Evolutionary conservation across 2,797 vertebrate genomes (phyloP), one percentile per base, ranked within the genome.

Genomic region (Sebastes cheni): DNA sequence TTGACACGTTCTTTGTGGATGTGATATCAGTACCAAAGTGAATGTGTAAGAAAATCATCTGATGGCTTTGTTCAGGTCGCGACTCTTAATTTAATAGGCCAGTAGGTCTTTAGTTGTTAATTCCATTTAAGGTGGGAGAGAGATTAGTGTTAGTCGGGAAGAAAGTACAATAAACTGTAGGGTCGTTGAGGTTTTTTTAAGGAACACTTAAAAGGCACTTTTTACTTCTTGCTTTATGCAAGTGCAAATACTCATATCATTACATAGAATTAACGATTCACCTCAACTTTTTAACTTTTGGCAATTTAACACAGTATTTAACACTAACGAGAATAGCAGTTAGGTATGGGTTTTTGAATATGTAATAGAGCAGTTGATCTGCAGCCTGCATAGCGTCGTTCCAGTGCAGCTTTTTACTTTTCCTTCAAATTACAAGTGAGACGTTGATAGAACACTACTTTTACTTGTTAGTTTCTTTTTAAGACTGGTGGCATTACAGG

Each of bases 401-500:
- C 72, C 75, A 85, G 86, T 81, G 87, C 88, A 90, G 89, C 88
- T 90, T 92, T 65, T 89, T 85, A 73, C 6, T 42, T 67, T 64
- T 61, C 80, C 84, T 90, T 89, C 85, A 80, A 66, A 79, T 79
- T 85, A 76, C 76, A 88, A 91, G 82, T 80, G 58, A 83, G 82
- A 83, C 67, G 78, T 90, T 86, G 74, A 87, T 93, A 90, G 79
- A 77, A 93, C 80, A 91, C 81, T 86, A 84, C 78, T 82, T 91
- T 84, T 83, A 80, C 66, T 60, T 79, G 54, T 86, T 91, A 91
- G 84, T 88, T 93, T 93, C 85, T 91, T 88, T 79, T 79, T 81
- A 92, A 91, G 90, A 88, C 86, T 77, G 84, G 78, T 93, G 92
- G 93, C 93, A 94, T 95, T 94, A 95, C 95, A 96, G 95, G 95